Evolutionary conservation across 2,113 vertebrate species (phyloP).

Genomic region (Mus spicilegus): DNA sequence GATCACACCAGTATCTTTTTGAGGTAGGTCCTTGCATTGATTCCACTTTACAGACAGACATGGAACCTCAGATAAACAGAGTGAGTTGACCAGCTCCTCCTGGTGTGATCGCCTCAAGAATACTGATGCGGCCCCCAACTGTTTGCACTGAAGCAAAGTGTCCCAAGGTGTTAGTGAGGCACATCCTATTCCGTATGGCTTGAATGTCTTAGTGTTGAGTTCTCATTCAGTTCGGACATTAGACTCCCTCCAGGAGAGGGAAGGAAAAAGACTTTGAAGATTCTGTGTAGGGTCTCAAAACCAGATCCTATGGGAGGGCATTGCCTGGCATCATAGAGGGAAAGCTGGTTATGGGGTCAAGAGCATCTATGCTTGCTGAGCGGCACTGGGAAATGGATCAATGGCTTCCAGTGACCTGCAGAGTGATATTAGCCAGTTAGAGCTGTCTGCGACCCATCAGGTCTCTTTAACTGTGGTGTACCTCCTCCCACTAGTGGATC

Average conservation of each 20-base stretch:
- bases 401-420: too few species aligned
- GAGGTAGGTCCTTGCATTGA: background rate
- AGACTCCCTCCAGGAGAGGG: background rate
- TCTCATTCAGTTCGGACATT: background rate
- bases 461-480: background rate
- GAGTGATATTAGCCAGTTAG: background rate
- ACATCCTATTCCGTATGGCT: background rate
- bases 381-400: background rate
- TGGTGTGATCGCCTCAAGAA: background rate
- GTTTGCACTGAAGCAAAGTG: background rate
- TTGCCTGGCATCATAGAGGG: background rate
- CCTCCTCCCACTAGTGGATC: background rate
- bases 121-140: background rate
- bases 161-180: background rate
- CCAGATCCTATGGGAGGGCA: background rate
- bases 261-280: background rate
- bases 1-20: constrained; percentile 2
- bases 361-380: background rate
- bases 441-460: background rate
- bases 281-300: background rate
- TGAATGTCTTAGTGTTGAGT: too few species aligned
- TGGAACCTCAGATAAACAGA: background rate
- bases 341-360: background rate
- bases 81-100: background rate
- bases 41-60: background rate